Evolutionary conservation across 37 sponge, comb jelly and placozoan species (phyloP).

Genomic region (Crambe crambe): DNA sequence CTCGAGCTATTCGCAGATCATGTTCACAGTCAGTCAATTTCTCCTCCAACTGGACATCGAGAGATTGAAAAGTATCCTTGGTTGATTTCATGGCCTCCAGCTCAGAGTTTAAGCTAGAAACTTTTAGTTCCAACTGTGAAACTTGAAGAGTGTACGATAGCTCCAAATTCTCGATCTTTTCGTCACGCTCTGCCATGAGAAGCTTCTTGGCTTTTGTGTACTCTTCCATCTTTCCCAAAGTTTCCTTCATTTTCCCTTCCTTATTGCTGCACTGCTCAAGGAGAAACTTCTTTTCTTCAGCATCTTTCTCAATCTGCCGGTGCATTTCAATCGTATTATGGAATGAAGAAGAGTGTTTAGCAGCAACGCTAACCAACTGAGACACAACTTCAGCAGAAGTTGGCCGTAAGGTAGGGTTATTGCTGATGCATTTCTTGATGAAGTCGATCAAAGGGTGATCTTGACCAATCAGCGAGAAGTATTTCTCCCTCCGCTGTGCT

Average conservation of each 20-base stretch:
- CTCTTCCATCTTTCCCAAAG: background rate
- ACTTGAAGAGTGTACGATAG: background rate
- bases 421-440: too few species aligned
- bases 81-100: too few species aligned
- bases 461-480: too few species aligned
- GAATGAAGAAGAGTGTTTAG: constrained; percentile 12
- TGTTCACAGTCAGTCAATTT: background rate
- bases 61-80: too few species aligned
- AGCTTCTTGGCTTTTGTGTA: background rate
- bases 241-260: background rate
- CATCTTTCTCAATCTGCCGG: background rate
- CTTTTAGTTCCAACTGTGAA: background rate
- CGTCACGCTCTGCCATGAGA: background rate
- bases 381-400: background rate
- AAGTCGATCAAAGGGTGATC: too few species aligned
- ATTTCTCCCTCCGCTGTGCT: background rate
- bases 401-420: background rate
- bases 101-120: too few species aligned
- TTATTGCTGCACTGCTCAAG: background rate
- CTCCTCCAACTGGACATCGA: too few species aligned
- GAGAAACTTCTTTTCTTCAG: constrained; percentile 4
- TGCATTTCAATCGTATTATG: constrained; percentile 25
- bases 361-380: background rate
- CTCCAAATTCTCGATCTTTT: background rate
- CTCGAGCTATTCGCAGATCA: background rate